Conservation (phyloP, 1,140 invertebrate species). For the Palaemon carinicauda region DNA sequence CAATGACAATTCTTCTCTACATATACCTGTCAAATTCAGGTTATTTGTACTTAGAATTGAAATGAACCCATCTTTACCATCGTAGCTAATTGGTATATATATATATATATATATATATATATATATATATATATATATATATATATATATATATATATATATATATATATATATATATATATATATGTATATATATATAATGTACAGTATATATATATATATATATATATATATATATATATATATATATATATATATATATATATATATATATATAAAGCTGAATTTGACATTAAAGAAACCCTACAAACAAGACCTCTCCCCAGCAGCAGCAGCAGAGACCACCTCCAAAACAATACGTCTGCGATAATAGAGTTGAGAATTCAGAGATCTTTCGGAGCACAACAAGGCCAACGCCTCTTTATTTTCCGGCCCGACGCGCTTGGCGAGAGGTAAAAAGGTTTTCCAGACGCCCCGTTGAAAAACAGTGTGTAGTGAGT, state of each 20-base stretch:
- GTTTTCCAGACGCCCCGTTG: too few relatives aligned
- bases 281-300: background rate
- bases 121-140: constrained; percentile 4
- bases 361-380: background rate
- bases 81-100: too few relatives aligned
- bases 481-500: too few relatives aligned
- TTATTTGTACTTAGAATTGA: too few relatives aligned
- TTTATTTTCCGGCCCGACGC: too few relatives aligned
- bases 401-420: too few relatives aligned
- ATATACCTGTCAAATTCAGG: too few relatives aligned
- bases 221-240: background rate
- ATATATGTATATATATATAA: background rate
- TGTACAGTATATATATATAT: background rate
- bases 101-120: constrained; percentile 9
- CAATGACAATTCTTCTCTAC: too few relatives aligned
- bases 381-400: too few relatives aligned
- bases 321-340: background rate
- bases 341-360: background rate
- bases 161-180: background rate
- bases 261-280: background rate
- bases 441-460: too few relatives aligned
- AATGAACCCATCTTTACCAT: too few relatives aligned
- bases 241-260: background rate
- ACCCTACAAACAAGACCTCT: background rate
- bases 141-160: background rate